phyloP scores from a whole-genome alignment of 2,113 vertebrate species.

The Corydoras maculifer region DNA sequence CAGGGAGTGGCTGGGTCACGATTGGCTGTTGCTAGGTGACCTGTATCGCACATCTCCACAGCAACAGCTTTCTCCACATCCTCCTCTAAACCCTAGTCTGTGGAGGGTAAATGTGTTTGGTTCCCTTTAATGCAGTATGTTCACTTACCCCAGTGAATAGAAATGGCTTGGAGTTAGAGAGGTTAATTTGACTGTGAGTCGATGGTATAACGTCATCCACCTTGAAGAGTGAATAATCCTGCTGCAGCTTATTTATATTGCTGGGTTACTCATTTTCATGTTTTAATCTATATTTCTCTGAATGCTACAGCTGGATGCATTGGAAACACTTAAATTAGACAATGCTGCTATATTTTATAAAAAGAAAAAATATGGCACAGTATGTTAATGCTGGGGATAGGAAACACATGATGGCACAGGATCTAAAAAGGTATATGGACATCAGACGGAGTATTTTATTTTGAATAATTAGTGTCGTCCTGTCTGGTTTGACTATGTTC shows the following conservation, averaged over 20 bases:
- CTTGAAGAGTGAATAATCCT: conserved; percentile 12
- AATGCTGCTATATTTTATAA: too few species aligned
- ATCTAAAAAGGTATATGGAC: not conserved
- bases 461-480: not conserved
- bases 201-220: conserved; percentile 5
- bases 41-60: conserved; percentile 58
- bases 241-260: not conserved
- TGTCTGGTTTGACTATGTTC: not conserved
- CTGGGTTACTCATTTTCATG: not conserved
- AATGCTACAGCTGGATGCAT: conserved; percentile 32
- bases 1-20: conserved; percentile 53
- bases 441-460: not conserved
- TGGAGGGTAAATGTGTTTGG: conserved; percentile 32
- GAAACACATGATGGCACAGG: not conserved
- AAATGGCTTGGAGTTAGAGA: conserved; percentile 25
- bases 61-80: conserved; percentile 64
- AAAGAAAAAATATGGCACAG: not conserved
- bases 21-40: conserved; percentile 67
- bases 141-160: conserved; percentile 22
- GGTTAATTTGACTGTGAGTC: conserved; percentile 30
- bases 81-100: conserved; percentile 41
- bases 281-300: conserved; percentile 18
- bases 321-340: conserved; percentile 1
- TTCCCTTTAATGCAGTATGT: conserved; percentile 37
- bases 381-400: not conserved